Conservation (phyloP, 23 tunicate genomes). For the Diplosoma virens region DNA sequence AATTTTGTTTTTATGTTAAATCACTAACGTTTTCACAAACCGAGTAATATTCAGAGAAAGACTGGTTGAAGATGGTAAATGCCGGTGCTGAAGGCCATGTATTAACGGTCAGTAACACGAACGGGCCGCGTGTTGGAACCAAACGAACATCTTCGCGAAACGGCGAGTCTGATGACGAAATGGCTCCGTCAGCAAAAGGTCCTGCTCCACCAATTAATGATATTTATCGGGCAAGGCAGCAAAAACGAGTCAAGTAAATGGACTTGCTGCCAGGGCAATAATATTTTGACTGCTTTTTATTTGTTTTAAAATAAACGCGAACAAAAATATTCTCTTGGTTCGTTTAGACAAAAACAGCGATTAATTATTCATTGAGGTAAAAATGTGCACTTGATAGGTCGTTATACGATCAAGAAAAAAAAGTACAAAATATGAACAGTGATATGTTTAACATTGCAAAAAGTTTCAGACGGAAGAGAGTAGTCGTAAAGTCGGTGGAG, state of each 20-base stretch:
- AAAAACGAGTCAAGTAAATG: constrained; percentile 68
- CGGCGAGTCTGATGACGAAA: constrained; percentile 73
- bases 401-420: no score
- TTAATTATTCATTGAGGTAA: no score
- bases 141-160: constrained; percentile 64
- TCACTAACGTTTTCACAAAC: no score
- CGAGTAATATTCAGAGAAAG: constrained; percentile 67
- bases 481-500: no score
- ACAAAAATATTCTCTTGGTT: not conserved
- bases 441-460: no score
- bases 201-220: constrained; percentile 77
- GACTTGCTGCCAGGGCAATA: not conserved
- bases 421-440: no score
- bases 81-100: constrained; percentile 54
- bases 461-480: no score
- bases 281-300: not conserved
- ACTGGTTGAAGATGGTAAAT: constrained; percentile 77
- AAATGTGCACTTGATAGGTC: no score
- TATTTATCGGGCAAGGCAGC: constrained; percentile 84
- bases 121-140: constrained; percentile 10
- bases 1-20: not conserved
- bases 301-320: not conserved
- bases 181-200: constrained; percentile 1
- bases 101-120: not conserved
- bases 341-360: no score